Conservation (phyloP, 2,888 invertebrate genomes). For the Pomacea canaliculata region DNA sequence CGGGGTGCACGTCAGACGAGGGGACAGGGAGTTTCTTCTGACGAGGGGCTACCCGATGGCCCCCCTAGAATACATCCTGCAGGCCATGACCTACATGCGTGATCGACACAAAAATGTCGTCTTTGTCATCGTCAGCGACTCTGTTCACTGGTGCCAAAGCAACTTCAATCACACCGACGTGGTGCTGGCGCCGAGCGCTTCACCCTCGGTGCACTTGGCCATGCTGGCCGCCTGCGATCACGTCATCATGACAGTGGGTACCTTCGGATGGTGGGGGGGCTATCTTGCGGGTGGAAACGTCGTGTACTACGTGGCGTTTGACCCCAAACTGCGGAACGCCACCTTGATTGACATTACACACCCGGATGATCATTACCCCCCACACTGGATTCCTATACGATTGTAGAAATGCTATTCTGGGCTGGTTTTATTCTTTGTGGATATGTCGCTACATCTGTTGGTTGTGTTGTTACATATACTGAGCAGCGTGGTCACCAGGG, state of each 20-base stretch:
- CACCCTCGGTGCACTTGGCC: slow-evolving; percentile 6
- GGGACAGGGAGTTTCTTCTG: background rate
- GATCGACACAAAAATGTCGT: slow-evolving; percentile 10
- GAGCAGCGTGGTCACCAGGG: too few relatives aligned
- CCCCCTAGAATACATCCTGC: slow-evolving; percentile 14
- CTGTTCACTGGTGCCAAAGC: slow-evolving; percentile 10
- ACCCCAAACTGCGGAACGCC: background rate
- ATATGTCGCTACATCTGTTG: too few relatives aligned
- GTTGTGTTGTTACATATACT: too few relatives aligned
- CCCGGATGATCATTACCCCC: background rate
- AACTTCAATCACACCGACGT: slow-evolving; percentile 1
- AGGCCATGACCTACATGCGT: slow-evolving; percentile 27
- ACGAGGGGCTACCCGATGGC: slow-evolving; percentile 16
- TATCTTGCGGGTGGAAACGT: slow-evolving; percentile 22
- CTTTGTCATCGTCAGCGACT: slow-evolving; percentile 18
- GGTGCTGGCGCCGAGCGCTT: background rate
- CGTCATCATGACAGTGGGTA: slow-evolving; percentile 26
- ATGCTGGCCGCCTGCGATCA: slow-evolving; percentile 21
- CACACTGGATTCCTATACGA: background rate
- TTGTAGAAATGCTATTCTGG: too few relatives aligned
- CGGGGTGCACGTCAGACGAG: slow-evolving; percentile 18
- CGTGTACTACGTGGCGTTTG: slow-evolving; percentile 16
- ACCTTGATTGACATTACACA: background rate
- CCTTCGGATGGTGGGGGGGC: slow-evolving; percentile 26
- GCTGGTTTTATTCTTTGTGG: too few relatives aligned